A percentile compares a stretch with the other conserved stretches of the same genome.
Evolutionary conservation across 2,113 vertebrate species (phyloP).

Genomic region (Archilochus colubris): DNA sequence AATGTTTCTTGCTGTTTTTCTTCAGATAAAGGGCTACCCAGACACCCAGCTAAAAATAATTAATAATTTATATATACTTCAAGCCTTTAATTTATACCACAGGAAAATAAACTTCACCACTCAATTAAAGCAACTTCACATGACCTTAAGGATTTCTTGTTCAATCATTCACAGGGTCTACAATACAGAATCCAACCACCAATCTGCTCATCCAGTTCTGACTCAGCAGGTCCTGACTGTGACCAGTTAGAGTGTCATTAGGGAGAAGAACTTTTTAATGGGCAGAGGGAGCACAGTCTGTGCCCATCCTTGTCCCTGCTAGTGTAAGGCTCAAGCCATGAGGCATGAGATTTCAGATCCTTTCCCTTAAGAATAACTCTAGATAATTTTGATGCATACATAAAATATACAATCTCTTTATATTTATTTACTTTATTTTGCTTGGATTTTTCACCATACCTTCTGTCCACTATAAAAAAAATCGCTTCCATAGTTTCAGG

Average conservation of each 20-base stretch:
- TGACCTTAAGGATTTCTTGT: background rate
- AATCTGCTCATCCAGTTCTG: fast-evolving
- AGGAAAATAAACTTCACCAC: background rate
- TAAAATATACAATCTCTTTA: background rate
- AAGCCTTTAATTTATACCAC: conserved; percentile 8
- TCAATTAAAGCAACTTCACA: background rate
- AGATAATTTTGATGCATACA: background rate
- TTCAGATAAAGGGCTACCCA: background rate
- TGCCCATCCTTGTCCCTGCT: background rate
- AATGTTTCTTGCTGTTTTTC: background rate
- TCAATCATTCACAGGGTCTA: background rate
- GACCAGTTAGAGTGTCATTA: background rate
- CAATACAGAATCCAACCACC: background rate
- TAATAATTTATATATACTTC: background rate
- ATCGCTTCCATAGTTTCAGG: background rate
- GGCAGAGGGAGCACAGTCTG: background rate
- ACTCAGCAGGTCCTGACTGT: background rate
- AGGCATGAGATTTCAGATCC: background rate
- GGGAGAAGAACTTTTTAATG: background rate
- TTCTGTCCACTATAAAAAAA: background rate
- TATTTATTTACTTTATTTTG: background rate
- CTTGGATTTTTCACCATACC: background rate
- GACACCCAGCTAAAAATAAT: background rate
- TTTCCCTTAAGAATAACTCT: background rate
- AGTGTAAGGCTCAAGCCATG: background rate